Percentiles rank a stretch among this genome's conserved stretches.
These are phyloP conservation scores for Chironomus riparius DNA, from an alignment of 2,888 invertebrate genomes.

Conservation along the genomic window DNA sequence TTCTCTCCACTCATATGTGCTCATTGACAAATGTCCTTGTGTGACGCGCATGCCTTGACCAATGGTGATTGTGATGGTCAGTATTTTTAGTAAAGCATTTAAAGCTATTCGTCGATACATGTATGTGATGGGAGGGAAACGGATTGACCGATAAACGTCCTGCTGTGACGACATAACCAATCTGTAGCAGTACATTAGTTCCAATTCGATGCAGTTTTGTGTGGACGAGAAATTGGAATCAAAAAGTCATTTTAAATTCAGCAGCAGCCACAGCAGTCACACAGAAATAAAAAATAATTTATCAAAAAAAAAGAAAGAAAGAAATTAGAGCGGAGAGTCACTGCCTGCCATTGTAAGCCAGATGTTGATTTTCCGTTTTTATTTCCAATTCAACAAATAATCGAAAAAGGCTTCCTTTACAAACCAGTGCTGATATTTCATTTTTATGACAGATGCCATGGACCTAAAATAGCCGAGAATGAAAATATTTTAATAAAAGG, in stretches of 20 bases:
- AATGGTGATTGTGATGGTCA: slow-evolving; percentile 23
- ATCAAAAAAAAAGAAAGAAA: slow-evolving; percentile 14
- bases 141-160: background rate
- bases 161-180: background rate
- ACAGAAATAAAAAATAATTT: slow-evolving; percentile 5
- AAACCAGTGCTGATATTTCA: background rate
- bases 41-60: slow-evolving; percentile 26
- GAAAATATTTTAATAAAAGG: background rate
- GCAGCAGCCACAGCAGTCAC: background rate
- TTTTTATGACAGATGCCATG: slow-evolving; percentile 21
- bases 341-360: background rate
- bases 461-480: slow-evolving; percentile 13
- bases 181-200: background rate
- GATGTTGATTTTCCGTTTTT: slow-evolving; percentile 19
- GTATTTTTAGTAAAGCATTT: background rate
- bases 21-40: slow-evolving; percentile 21
- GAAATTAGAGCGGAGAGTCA: background rate
- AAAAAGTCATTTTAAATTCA: slow-evolving; percentile 3
- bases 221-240: no score
- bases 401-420: background rate
- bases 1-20: background rate
- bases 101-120: background rate
- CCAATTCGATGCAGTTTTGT: slow-evolving; percentile 5
- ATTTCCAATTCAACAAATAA: slow-evolving; percentile 18
- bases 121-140: background rate